Evolutionary conservation across 2,113 vertebrate genomes (phyloP).

Genomic region (Hyaena hyaena): DNA sequence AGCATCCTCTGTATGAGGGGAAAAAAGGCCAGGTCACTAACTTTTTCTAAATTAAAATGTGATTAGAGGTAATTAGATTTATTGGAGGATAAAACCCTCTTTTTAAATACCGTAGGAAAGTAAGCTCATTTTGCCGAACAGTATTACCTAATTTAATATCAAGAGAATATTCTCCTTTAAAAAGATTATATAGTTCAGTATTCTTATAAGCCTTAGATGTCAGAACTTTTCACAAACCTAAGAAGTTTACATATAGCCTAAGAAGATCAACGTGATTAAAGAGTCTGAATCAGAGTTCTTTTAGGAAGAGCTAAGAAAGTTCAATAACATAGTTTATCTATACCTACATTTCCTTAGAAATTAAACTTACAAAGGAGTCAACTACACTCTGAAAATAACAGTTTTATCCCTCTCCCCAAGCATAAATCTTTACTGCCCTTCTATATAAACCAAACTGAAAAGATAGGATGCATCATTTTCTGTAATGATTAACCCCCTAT

Average conservation of each 20-base stretch:
- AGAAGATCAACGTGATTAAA: not conserved
- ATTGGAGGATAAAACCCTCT: not conserved
- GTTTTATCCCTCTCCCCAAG: conserved; percentile 27
- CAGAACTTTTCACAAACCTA: not conserved
- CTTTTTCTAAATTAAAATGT: conserved; percentile 28
- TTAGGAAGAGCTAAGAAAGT: not conserved
- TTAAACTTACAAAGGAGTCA: conserved; percentile 46
- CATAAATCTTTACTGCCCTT: conserved; percentile 77
- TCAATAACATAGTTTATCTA: not conserved
- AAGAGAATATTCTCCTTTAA: conserved; percentile 29
- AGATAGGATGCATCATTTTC: conserved; percentile 55
- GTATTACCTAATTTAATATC: not conserved
- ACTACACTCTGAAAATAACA: conserved; percentile 53
- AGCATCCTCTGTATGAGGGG: not conserved
- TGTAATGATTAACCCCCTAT: conserved; percentile 79
- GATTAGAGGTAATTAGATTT: not conserved
- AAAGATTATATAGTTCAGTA: not conserved
- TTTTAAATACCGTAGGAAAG: not conserved
- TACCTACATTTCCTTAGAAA: not conserved
- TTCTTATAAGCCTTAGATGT: not conserved
- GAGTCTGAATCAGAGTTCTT: not conserved
- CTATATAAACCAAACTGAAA: conserved; percentile 73
- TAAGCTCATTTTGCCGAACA: not conserved
- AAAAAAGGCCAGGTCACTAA: not conserved
- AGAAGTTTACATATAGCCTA: not conserved